phyloP scores from a whole-genome alignment of 1,140 invertebrate species.

The Zaprionus vittiger region DNA sequence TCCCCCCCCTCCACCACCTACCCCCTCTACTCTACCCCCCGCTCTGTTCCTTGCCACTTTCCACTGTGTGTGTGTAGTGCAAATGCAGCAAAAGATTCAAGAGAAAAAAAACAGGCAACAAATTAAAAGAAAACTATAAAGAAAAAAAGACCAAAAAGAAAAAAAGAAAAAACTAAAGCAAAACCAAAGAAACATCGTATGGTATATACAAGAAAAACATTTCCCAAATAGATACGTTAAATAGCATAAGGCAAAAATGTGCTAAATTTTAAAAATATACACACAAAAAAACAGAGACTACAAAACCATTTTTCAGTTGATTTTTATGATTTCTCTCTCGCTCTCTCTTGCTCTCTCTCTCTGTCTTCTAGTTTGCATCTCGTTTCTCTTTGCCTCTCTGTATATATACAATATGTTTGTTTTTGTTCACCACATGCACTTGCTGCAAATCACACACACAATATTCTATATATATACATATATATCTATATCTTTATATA shows the following conservation, averaged over 20 bases:
- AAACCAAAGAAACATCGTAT: constrained; percentile 53
- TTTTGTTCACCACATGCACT: constrained; percentile 46
- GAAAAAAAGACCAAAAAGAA: background rate
- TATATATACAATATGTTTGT: constrained; percentile 34
- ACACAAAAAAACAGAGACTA: constrained; percentile 38
- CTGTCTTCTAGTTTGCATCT: constrained; percentile 41
- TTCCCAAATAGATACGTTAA: constrained; percentile 20
- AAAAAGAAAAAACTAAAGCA: constrained; percentile 4
- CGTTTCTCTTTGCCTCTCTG: constrained; percentile 57
- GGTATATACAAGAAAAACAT: constrained; percentile 45
- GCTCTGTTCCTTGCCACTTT: constrained; percentile 10
- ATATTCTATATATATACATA: constrained; percentile 17
- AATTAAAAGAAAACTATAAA: constrained; percentile 45
- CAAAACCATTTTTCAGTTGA: constrained; percentile 32
- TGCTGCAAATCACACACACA: constrained; percentile 24
- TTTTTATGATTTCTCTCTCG: constrained; percentile 50
- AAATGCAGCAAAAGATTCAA: constrained; percentile 73
- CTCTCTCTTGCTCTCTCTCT: constrained; percentile 35
- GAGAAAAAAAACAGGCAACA: constrained; percentile 37
- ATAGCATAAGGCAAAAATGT: constrained; percentile 48
- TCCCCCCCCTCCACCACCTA: background rate
- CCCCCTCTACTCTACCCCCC: background rate
- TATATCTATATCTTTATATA: constrained; percentile 1
- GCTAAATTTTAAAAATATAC: constrained; percentile 60
- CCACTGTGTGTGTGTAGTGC: constrained; percentile 63